These are phyloP conservation scores for Gallinago media DNA, from an alignment of 2,113 vertebrate genomes.

Conservation along the genomic window DNA sequence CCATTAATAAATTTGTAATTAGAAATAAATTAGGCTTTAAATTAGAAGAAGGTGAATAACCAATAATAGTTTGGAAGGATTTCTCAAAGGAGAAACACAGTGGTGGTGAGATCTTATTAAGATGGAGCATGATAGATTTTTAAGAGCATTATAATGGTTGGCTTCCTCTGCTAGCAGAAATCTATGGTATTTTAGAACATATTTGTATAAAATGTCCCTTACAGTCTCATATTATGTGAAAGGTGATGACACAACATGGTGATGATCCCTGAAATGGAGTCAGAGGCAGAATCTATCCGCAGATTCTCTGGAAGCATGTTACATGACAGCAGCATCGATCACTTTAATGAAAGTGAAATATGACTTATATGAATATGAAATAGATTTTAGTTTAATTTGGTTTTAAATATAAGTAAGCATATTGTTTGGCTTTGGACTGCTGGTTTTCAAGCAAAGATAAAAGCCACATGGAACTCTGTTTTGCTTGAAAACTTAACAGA, in stretches of 20 bases:
- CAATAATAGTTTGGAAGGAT: background rate
- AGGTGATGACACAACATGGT: background rate
- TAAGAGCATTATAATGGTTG: background rate
- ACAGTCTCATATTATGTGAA: background rate
- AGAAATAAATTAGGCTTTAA: background rate
- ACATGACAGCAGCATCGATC: background rate
- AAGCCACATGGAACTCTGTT: background rate
- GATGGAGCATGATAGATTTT: background rate
- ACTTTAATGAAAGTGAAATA: background rate
- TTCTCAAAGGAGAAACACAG: background rate
- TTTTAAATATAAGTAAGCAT: background rate
- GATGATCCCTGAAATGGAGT: background rate
- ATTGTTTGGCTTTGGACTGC: background rate
- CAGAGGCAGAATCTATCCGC: background rate
- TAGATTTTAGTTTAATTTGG: background rate
- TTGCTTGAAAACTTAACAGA: background rate
- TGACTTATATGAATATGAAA: background rate
- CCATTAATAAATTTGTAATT: background rate
- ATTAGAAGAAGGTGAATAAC: background rate
- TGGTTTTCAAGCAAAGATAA: background rate
- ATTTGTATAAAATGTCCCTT: background rate
- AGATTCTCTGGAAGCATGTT: background rate
- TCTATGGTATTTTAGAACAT: background rate
- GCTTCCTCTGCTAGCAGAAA: background rate
- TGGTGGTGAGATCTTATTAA: background rate